Conservation (phyloP, 1,140 invertebrate species). For the Pararge aegeria region DNA sequence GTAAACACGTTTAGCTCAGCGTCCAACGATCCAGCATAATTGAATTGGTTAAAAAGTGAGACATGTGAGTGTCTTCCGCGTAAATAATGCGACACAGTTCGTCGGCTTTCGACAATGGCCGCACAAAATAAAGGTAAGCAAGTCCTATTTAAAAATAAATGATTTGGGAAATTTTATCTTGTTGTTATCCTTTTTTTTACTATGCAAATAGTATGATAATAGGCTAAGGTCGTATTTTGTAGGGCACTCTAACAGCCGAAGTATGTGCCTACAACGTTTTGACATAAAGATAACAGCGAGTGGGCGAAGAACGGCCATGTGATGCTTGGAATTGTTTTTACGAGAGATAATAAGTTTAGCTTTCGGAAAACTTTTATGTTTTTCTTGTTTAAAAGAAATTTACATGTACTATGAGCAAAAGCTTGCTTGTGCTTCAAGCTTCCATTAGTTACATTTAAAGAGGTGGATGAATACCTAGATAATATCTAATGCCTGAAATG, state of each 20-base stretch:
- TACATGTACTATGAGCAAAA: too few relatives aligned
- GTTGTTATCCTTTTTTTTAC: constrained; percentile 16
- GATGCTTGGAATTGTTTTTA: constrained; percentile 62
- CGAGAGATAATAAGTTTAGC: constrained; percentile 12
- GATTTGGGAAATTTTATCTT: background rate
- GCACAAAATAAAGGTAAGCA: constrained; percentile 70
- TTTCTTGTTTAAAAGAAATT: background rate
- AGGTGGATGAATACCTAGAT: too few relatives aligned
- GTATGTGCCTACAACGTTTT: constrained; percentile 44
- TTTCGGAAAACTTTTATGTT: constrained; percentile 3
- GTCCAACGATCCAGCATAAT: constrained; percentile 31
- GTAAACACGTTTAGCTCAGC: constrained; percentile 59
- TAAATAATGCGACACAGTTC: constrained; percentile 57
- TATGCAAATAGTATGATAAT: constrained; percentile 43
- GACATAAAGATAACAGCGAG: constrained; percentile 54
- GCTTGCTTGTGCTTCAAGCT: too few relatives aligned
- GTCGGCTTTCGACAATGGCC: constrained; percentile 51
- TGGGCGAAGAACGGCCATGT: constrained; percentile 66
- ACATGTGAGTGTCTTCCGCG: constrained; percentile 50
- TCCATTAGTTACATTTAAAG: too few relatives aligned
- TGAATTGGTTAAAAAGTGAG: constrained; percentile 35
- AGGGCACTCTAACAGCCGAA: constrained; percentile 40
- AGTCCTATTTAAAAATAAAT: constrained; percentile 8
- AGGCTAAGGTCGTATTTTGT: constrained; percentile 35
- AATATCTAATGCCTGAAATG: too few relatives aligned